Evolutionary conservation across 2,888 invertebrate genomes (phyloP).

Genomic region (Leptinotarsa juncta): DNA sequence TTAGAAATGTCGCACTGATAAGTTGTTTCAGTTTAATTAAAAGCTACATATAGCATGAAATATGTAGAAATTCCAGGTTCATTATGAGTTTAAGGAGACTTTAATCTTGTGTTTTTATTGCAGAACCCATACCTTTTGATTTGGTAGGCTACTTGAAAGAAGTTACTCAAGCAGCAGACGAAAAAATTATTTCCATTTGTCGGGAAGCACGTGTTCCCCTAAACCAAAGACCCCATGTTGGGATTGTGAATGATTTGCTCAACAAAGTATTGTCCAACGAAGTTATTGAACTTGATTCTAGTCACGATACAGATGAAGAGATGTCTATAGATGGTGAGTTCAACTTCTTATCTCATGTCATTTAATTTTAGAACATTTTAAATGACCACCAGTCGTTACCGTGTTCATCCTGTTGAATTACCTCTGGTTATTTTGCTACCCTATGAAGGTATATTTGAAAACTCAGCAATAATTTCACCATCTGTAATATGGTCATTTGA

Average conservation of each 20-base stretch:
- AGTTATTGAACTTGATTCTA: constrained; percentile 25
- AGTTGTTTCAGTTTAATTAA: too few relatives aligned
- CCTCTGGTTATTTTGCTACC: too few relatives aligned
- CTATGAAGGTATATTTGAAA: too few relatives aligned
- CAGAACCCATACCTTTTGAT: constrained; percentile 21
- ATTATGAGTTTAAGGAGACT: too few relatives aligned
- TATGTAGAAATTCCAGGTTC: too few relatives aligned
- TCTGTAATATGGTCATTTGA: too few relatives aligned
- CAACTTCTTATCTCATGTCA: background rate
- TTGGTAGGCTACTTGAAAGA: constrained; percentile 33
- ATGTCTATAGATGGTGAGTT: background rate
- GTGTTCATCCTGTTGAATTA: too few relatives aligned
- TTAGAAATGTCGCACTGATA: too few relatives aligned
- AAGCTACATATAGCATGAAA: too few relatives aligned
- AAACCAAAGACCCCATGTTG: constrained; percentile 4
- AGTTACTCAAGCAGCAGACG: constrained; percentile 19
- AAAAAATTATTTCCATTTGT: constrained; percentile 24
- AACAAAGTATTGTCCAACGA: constrained; percentile 14
- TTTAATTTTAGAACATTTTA: too few relatives aligned
- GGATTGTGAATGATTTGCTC: constrained; percentile 21
- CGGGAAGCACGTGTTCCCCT: background rate
- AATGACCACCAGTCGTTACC: too few relatives aligned
- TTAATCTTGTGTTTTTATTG: background rate
- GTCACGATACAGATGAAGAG: constrained; percentile 9
- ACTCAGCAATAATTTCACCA: too few relatives aligned